Evolutionary conservation across 2,113 vertebrate genomes (phyloP).

Genomic region (Budorcas taxicolor): DNA sequence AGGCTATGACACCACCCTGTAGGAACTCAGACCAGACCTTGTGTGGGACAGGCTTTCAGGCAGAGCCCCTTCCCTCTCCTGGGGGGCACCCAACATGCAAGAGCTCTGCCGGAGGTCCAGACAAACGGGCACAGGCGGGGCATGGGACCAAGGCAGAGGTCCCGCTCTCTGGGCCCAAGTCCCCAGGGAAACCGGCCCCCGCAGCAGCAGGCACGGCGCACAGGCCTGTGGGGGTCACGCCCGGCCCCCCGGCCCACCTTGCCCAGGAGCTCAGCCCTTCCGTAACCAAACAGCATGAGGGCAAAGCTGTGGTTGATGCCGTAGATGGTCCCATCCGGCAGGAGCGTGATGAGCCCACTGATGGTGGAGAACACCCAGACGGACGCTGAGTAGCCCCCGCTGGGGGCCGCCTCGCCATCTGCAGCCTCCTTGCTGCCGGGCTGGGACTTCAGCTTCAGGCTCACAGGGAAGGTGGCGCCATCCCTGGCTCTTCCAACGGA

Average conservation of each 20-base stretch:
- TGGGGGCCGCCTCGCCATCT: background rate
- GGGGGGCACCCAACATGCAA: too few species aligned
- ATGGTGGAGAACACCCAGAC: conserved; percentile 87
- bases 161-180: accelerated
- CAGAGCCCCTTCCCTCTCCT: background rate
- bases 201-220: accelerated
- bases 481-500: conserved; percentile 81
- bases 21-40: background rate
- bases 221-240: conserved; percentile 49
- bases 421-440: background rate
- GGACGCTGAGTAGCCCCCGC: conserved; percentile 80
- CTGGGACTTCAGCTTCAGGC: conserved; percentile 83
- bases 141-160: accelerated
- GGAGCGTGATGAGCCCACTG: conserved; percentile 87
- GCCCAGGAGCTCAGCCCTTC: conserved; percentile 84
- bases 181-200: too few species aligned
- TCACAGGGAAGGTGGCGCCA: conserved; percentile 85
- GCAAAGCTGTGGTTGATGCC: conserved; percentile 86
- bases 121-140: background rate
- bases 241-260: conserved; percentile 87
- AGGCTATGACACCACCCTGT: background rate
- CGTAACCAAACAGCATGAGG: conserved; percentile 88
- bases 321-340: conserved; percentile 85
- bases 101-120: background rate
- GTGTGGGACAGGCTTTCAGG: background rate